Conservation (phyloP, 2,888 invertebrate genomes). For the Andrena praecox region DNA sequence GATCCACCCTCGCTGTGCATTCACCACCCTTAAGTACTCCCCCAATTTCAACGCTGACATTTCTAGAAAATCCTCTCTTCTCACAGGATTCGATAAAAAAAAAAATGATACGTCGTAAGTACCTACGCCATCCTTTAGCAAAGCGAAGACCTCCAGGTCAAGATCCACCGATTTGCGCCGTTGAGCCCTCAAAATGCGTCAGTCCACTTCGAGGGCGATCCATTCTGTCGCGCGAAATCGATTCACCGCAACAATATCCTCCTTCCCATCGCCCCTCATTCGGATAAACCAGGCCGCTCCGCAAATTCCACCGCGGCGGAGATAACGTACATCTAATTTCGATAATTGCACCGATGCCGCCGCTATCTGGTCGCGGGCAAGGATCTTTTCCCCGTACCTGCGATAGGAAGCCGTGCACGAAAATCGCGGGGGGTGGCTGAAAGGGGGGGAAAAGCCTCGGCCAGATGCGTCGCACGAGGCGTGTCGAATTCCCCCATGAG, state of each 20-base stretch:
- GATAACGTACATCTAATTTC: conserved; percentile 62
- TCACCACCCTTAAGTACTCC: not conserved
- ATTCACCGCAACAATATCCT: not conserved
- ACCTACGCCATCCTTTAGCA: no score
- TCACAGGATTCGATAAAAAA: no score
- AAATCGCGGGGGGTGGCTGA: conserved; percentile 29
- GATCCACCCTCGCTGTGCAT: not conserved
- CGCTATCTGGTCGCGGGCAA: conserved; percentile 15
- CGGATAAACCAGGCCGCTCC: conserved; percentile 39
- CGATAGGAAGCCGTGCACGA: conserved; percentile 32
- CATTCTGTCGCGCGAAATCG: not conserved
- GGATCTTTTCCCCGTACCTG: conserved; percentile 36
- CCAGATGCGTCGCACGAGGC: conserved; percentile 76
- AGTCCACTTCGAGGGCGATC: not conserved
- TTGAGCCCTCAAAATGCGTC: not conserved
- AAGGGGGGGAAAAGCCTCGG: conserved; percentile 42
- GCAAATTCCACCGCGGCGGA: conserved; percentile 18
- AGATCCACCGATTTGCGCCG: no score
- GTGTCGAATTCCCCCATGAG: conserved; percentile 81
- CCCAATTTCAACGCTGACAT: no score
- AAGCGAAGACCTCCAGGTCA: no score
- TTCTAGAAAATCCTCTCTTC: no score
- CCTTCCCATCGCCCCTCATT: not conserved
- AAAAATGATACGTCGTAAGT: no score
- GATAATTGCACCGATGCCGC: conserved; percentile 46